Conservation (phyloP, 1,140 invertebrate species). For the Spodoptera litura region DNA sequence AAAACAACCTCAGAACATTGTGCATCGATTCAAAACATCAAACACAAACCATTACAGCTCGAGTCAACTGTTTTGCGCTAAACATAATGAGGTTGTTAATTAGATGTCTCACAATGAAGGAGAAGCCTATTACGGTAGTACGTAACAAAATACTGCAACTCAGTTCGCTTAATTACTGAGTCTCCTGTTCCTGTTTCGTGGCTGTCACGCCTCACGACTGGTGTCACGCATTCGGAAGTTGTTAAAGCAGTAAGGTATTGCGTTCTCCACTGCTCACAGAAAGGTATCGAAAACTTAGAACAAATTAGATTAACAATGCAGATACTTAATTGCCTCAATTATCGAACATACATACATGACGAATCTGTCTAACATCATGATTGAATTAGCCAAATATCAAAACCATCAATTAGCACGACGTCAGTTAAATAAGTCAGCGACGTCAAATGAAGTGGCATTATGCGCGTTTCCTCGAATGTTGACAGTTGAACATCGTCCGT, state of each 20-base stretch:
- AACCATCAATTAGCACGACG: not conserved
- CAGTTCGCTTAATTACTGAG: constrained; percentile 40
- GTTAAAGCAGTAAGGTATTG: not conserved
- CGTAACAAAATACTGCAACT: constrained; percentile 26
- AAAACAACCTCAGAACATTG: not conserved
- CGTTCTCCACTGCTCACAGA: too few relatives aligned
- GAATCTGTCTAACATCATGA: not conserved
- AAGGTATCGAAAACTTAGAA: not conserved
- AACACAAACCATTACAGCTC: not conserved
- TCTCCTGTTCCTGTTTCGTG: constrained; percentile 37
- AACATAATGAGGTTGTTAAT: constrained; percentile 33
- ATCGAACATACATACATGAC: not conserved
- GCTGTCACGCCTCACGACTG: constrained; percentile 28
- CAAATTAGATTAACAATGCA: not conserved
- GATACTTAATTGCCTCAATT: not conserved
- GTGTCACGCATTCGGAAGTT: constrained; percentile 7
- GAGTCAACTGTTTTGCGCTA: constrained; percentile 1
- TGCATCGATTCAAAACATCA: not conserved
- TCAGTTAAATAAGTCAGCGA: not conserved
- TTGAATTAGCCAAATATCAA: not conserved
- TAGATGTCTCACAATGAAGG: constrained; percentile 35
- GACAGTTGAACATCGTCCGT: constrained; percentile 12
- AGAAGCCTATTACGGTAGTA: not conserved
- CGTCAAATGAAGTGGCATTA: not conserved
- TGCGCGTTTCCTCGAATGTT: not conserved